phyloP scores from a whole-genome alignment of 2,113 vertebrate genomes.

The Coturnix japonica region DNA sequence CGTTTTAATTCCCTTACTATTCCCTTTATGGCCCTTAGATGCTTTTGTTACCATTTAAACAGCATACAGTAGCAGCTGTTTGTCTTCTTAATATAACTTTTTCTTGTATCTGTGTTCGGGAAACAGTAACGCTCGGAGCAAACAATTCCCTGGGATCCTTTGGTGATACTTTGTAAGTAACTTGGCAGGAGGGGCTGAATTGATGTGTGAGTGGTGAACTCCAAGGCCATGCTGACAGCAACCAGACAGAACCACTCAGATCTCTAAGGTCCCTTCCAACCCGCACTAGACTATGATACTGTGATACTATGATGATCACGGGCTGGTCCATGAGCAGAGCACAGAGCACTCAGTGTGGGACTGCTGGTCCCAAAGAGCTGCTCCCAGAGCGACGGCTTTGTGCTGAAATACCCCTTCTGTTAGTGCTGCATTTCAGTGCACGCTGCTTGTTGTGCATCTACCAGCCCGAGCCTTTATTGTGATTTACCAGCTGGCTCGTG shows the following conservation, averaged over 20 bases:
- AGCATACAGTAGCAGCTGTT: constrained; percentile 60
- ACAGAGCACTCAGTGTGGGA: background rate
- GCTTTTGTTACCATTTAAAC: constrained; percentile 59
- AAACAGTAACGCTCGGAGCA: constrained; percentile 30
- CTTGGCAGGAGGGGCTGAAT: constrained; percentile 8
- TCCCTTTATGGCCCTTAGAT: constrained; percentile 71
- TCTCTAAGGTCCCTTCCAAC: too few relatives aligned
- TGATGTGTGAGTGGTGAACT: background rate
- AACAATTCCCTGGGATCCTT: constrained; percentile 44
- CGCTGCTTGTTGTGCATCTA: constrained; percentile 70
- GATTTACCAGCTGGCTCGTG: constrained; percentile 74
- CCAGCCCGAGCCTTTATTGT: constrained; percentile 73
- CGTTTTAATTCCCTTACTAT: constrained; percentile 65
- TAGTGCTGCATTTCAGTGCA: constrained; percentile 51
- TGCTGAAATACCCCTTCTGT: constrained; percentile 37
- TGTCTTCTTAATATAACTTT: constrained; percentile 67
- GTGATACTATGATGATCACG: too few relatives aligned
- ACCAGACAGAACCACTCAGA: background rate
- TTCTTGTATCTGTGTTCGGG: constrained; percentile 39
- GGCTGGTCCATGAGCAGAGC: background rate
- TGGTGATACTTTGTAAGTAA: background rate
- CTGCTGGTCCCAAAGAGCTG: background rate
- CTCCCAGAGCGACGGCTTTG: background rate
- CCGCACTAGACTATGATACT: too few relatives aligned
- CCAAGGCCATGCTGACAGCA: background rate